Evolutionary conservation across 2,113 vertebrate genomes (phyloP).

Genomic region (Ploceus nigricollis): DNA sequence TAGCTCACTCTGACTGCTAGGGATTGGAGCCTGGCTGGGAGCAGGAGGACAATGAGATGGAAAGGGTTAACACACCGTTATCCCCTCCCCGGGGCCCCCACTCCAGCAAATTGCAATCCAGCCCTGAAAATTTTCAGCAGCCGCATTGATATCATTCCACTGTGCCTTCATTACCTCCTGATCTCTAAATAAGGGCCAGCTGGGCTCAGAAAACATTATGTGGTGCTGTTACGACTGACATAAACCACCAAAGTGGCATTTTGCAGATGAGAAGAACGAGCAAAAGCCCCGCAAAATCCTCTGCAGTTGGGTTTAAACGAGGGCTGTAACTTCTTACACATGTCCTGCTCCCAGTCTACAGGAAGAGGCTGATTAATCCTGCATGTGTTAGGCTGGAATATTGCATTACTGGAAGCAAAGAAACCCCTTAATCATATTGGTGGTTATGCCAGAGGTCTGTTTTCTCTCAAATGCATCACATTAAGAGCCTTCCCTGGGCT

Average conservation of each 20-base stretch:
- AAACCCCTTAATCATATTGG: conserved; percentile 61
- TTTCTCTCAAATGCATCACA: conserved; percentile 60
- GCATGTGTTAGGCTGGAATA: conserved; percentile 52
- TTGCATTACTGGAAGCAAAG: conserved; percentile 65
- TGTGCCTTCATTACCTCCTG: conserved; percentile 36
- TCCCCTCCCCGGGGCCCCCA: background rate
- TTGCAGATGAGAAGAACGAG: conserved; percentile 21
- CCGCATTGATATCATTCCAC: background rate
- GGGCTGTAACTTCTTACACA: conserved; percentile 55
- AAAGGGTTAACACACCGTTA: background rate
- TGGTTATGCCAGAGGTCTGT: conserved; percentile 61
- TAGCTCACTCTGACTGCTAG: accelerated
- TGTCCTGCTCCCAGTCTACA: conserved; percentile 36
- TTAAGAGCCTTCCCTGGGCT: conserved; percentile 28
- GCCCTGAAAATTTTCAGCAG: background rate
- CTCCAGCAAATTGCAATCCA: background rate
- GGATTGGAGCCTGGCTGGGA: background rate
- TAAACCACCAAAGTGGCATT: conserved; percentile 51
- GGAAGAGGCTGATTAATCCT: conserved; percentile 65
- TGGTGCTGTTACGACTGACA: conserved; percentile 24
- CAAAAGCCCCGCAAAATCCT: conserved; percentile 42
- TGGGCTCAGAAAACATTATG: conserved; percentile 37
- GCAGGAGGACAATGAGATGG: background rate
- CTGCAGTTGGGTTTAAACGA: conserved; percentile 47
- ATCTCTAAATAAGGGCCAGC: conserved; percentile 50